A percentile compares a stretch with the other conserved stretches of the same genome.
These are phyloP conservation scores for Ciconia boyciana DNA, from an alignment of 2,113 vertebrate genomes.

Conservation along the genomic window DNA sequence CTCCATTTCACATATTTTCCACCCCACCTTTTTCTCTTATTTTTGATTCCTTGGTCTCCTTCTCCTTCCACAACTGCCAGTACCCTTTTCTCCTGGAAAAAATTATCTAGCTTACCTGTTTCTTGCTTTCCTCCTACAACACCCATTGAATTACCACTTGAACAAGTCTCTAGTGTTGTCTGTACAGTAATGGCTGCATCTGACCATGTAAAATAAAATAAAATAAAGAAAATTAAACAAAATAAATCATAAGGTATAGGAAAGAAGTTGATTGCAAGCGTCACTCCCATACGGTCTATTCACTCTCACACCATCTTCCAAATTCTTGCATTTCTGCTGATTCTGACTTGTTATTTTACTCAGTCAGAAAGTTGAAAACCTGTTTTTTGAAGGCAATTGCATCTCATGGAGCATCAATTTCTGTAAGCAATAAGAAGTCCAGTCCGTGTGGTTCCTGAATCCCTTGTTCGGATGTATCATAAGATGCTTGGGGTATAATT, in stretches of 20 bases:
- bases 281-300: background rate
- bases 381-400: background rate
- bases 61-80: background rate
- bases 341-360: background rate
- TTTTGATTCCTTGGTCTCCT: background rate
- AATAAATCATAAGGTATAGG: accelerated
- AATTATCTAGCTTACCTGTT: background rate
- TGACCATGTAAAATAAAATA: background rate
- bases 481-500: background rate
- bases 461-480: background rate
- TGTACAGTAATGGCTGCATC: background rate
- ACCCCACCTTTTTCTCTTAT: background rate
- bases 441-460: background rate
- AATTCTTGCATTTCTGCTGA: background rate
- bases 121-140: background rate
- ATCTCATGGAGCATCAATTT: background rate
- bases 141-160: background rate
- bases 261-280: background rate
- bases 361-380: background rate
- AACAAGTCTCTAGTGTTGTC: background rate
- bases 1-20: background rate
- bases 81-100: background rate
- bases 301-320: accelerated
- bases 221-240: background rate
- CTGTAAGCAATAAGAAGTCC: background rate